phyloP scores from a whole-genome alignment of 2,113 vertebrate genomes.

The Zapus hudsonius region DNA sequence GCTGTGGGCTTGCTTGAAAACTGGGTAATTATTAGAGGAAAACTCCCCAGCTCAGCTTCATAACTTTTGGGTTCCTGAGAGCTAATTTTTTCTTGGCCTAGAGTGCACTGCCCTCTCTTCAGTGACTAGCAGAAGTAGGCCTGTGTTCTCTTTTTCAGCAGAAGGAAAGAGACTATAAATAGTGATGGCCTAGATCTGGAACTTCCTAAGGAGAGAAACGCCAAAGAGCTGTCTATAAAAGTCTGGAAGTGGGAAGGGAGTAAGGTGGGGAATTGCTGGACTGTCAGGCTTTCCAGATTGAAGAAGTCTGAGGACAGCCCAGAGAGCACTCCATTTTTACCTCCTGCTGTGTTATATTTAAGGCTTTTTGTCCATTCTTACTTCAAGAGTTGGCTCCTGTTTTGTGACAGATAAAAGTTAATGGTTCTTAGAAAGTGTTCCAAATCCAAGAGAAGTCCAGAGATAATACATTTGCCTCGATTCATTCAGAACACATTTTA shows the following conservation, averaged over 20 bases:
- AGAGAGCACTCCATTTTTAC: background rate
- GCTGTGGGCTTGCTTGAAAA: background rate
- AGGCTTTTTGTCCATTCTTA: background rate
- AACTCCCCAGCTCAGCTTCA: background rate
- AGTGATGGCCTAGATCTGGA: constrained; percentile 62
- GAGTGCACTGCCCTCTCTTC: background rate
- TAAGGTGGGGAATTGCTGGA: background rate
- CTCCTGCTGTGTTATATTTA: background rate
- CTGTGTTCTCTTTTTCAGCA: background rate
- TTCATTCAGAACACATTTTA: background rate
- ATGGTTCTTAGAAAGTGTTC: background rate
- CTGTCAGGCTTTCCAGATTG: background rate
- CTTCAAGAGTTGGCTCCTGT: background rate
- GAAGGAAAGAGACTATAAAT: constrained; percentile 52
- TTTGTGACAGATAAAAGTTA: background rate
- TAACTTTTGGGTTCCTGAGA: background rate
- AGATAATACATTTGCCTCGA: background rate
- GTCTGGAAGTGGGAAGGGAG: background rate
- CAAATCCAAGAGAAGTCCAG: constrained; percentile 3
- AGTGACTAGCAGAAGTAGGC: background rate
- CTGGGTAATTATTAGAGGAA: background rate
- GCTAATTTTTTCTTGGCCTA: background rate
- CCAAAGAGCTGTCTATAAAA: constrained; percentile 45
- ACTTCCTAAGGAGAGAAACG: constrained; percentile 49
- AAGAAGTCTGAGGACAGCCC: background rate